Conservation (phyloP, 1,140 invertebrate genomes). For the Diorhabda carinulata region DNA sequence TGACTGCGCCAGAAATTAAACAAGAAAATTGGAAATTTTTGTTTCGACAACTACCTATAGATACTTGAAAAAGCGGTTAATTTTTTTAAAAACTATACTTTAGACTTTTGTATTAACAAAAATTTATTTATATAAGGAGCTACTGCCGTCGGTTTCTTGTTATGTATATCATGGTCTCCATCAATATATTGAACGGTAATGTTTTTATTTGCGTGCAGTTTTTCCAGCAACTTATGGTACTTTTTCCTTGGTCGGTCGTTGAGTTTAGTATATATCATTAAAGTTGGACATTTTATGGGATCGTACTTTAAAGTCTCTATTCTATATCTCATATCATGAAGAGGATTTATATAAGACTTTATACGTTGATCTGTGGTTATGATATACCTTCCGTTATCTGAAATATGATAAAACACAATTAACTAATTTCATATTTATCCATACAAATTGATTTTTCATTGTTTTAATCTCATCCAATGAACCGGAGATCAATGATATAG, state of each 20-base stretch:
- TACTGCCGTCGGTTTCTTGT: conserved; percentile 56
- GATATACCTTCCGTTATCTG: conserved; percentile 43
- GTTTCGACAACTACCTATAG: too few species aligned
- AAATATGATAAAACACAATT: neutral
- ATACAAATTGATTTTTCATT: too few species aligned
- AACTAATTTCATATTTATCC: too few species aligned
- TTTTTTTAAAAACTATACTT: conserved; percentile 24
- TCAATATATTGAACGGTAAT: conserved; percentile 46
- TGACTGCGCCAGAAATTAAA: too few species aligned
- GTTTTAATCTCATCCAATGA: too few species aligned
- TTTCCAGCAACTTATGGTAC: conserved; percentile 11
- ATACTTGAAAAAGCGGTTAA: too few species aligned
- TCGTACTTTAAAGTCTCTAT: conserved; percentile 40
- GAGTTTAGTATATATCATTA: conserved; percentile 40
- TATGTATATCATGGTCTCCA: conserved; percentile 64
- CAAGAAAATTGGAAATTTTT: too few species aligned
- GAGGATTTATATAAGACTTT: conserved; percentile 30
- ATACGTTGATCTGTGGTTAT: conserved; percentile 36
- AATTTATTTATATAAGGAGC: conserved; percentile 48
- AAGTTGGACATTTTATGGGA: conserved; percentile 39
- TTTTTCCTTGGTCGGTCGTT: neutral
- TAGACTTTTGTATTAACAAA: conserved; percentile 37
- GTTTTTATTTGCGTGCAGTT: conserved; percentile 33
- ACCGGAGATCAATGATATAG: too few species aligned
- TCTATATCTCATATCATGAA: conserved; percentile 28